A percentile compares a stretch with the other conserved stretches of the same genome.
These are phyloP conservation scores for Prenolepis imparis DNA, from an alignment of 2,888 invertebrate genomes.

Conservation along the genomic window DNA sequence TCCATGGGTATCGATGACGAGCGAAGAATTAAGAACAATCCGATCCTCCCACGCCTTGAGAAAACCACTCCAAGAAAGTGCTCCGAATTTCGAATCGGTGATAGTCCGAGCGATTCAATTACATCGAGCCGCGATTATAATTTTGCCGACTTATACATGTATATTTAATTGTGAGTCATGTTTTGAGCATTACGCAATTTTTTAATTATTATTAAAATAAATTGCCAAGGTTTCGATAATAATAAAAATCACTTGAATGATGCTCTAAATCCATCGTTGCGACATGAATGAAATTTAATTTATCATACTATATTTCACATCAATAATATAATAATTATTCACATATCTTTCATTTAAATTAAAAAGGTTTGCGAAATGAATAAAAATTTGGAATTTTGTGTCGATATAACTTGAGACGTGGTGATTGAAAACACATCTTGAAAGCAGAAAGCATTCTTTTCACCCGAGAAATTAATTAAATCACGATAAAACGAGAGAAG, in stretches of 20 bases:
- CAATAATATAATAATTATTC: background rate
- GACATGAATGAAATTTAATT: background rate
- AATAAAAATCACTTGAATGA: background rate
- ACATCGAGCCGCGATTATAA: background rate
- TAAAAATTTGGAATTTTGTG: conserved; percentile 19
- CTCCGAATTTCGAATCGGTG: background rate
- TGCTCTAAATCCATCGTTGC: background rate
- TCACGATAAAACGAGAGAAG: background rate
- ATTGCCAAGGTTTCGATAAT: background rate
- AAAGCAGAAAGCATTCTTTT: background rate
- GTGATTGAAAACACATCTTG: background rate
- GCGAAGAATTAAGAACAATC: conserved; percentile 16
- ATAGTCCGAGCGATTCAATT: background rate
- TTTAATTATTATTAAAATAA: background rate
- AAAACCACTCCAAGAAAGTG: conserved; percentile 19
- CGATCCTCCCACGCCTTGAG: conserved; percentile 4
- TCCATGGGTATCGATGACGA: conserved; percentile 23
- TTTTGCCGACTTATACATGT: background rate
- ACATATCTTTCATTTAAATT: background rate
- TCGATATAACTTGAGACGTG: background rate
- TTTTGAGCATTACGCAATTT: background rate
- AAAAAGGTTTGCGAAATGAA: background rate
- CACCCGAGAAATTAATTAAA: background rate
- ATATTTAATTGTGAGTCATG: background rate
- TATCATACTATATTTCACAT: background rate